These are phyloP conservation scores for Brachionus paranguensis DNA, from an alignment of 1,140 invertebrate genomes.

Conservation along the genomic window DNA sequence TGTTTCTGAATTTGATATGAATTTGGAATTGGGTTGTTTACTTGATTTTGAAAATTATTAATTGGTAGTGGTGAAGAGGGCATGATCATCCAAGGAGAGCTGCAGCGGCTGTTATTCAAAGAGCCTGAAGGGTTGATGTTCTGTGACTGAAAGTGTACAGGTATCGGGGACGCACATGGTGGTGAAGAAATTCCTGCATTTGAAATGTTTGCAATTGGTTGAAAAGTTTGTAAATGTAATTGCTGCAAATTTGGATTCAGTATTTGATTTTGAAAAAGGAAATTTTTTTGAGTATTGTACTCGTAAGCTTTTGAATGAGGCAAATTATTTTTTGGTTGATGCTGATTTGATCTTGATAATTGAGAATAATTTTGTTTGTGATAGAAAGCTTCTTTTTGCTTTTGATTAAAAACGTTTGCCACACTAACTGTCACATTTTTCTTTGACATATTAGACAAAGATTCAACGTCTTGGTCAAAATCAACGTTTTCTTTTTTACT, in stretches of 20 bases:
- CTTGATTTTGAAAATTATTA: background rate
- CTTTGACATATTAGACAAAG: background rate
- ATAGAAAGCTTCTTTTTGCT: background rate
- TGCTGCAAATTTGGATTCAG: background rate
- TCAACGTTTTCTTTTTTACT: background rate
- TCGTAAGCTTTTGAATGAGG: background rate
- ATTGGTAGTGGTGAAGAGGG: background rate
- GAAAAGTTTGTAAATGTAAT: conserved; percentile 27
- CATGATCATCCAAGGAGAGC: conserved; percentile 28
- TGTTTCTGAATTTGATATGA: background rate
- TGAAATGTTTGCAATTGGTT: background rate
- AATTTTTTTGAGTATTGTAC: background rate
- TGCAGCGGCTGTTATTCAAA: conserved; percentile 21
- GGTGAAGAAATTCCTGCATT: background rate
- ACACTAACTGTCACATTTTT: conserved; percentile 3
- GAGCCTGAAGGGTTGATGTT: background rate
- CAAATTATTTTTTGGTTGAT: background rate
- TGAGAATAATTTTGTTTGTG: background rate
- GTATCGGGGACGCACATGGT: background rate
- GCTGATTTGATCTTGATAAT: background rate
- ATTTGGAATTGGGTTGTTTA: background rate
- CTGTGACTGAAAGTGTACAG: background rate
- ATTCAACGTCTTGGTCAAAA: background rate
- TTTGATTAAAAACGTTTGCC: conserved; percentile 5
- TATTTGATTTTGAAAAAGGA: background rate